phyloP scores from a whole-genome alignment of 2,888 invertebrate species.

The Agonopterix subpropinquella region DNA sequence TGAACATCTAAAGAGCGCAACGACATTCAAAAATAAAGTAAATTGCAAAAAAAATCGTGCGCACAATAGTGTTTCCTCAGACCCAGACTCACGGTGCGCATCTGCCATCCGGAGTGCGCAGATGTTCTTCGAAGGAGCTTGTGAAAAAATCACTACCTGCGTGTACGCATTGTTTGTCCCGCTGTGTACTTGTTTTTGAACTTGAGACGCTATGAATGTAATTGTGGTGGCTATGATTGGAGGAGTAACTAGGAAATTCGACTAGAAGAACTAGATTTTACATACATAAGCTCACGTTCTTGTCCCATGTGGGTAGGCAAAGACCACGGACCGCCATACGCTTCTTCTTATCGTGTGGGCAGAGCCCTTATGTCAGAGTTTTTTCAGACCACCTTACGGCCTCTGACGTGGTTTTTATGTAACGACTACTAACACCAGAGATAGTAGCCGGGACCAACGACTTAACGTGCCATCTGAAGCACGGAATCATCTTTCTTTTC shows the following conservation, averaged over 20 bases:
- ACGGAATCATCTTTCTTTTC: no score
- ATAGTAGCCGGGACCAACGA: no score
- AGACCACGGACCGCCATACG: no score
- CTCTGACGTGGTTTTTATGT: no score
- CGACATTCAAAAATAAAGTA: conserved; percentile 4
- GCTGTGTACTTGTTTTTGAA: conserved; percentile 9
- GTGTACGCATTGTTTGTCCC: conserved; percentile 5
- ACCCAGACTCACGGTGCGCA: conserved; percentile 26
- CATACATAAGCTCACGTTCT: no score
- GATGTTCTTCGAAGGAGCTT: conserved; percentile 42
- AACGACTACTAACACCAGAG: no score
- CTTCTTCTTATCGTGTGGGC: no score
- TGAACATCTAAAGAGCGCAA: conserved; percentile 6
- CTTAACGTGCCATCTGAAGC: no score
- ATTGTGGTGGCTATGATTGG: neutral
- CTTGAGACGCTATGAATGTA: conserved; percentile 4
- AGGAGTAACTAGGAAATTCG: neutral
- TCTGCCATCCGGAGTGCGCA: conserved; percentile 59
- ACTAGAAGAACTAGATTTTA: no score
- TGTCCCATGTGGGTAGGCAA: no score
- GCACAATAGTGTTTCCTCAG: conserved; percentile 18
- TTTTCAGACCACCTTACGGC: no score
- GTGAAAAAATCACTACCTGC: conserved; percentile 16
- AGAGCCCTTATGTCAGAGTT: no score
- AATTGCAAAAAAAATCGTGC: conserved; percentile 7